Evolutionary conservation across 1,140 invertebrate genomes (phyloP), one percentile per base, ranked within the genome.

Genomic region (Diorhabda elongata): DNA sequence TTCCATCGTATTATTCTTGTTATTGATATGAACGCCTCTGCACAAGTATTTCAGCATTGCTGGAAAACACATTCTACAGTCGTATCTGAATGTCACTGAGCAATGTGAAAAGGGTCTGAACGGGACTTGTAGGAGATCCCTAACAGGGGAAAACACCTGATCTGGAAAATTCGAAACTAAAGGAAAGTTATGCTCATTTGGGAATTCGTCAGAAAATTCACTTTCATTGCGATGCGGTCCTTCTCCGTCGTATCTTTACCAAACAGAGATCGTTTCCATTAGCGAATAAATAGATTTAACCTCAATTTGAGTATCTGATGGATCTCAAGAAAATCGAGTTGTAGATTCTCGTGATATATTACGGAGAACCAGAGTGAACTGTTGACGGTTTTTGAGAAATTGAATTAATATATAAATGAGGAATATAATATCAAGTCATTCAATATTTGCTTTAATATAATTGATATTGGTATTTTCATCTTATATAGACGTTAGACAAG

Each of bases 231-330:
- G 47, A n/a, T n/a, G 47, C 47, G 47, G 6, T n/a, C 47, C n/a
- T 52, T 52, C 47, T 52, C 47, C 47, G 47, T 52, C 47, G 47
- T 52, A 52, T 52, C 47, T n/a, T 52, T 52, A 52, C 47, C 47
- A 4, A 4, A 6, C 47, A 52, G n/a, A 6, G 6, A 52, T 52
- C 47, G 47, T 52, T 52, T 52, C 47, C 47, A 52, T 52, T 52
- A 52, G 47, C n/a, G 47, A 52, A 52, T 52, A 52, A 52, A 52
- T n/a, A 52, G 47, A n/a, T 52, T 52, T 52, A 52, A 52, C 47
- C 47, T 52, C 47, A 52, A 52, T 52, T n/a, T 8, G n/a, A 52
- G 6, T 52, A 52, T 52, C n/a, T n/a, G 47, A 52, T 52, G 47
- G 26, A 26, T 26, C 26, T 26, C 26, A 26, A 26, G 26, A 26